Percentiles rank a stretch among this genome's conserved stretches.
Conservation (phyloP, 2,888 invertebrate species). For the Protophormia terraenovae region DNA sequence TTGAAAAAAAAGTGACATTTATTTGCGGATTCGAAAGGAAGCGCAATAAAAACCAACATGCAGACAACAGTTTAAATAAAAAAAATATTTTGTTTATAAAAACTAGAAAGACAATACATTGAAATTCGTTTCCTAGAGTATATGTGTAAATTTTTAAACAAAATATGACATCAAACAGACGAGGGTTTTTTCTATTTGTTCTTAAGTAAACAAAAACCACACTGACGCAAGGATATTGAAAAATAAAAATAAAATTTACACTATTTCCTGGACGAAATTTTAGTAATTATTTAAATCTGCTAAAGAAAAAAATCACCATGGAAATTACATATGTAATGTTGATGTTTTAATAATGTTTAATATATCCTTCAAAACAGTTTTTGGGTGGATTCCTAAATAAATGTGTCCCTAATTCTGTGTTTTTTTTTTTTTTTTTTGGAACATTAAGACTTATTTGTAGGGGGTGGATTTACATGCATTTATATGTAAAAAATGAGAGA, state of each 20-base stretch:
- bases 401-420: too few relatives aligned
- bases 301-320: not conserved
- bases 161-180: conserved; percentile 63
- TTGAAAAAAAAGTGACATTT: conserved; percentile 12
- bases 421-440: too few relatives aligned
- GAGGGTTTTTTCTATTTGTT: not conserved
- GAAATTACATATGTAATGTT: too few relatives aligned
- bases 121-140: not conserved
- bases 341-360: too few relatives aligned
- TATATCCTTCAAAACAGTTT: too few relatives aligned
- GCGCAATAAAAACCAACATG: not conserved
- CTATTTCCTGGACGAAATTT: conserved; percentile 19
- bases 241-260: conserved; percentile 15
- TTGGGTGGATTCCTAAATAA: too few relatives aligned
- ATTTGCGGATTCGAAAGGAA: conserved; percentile 3
- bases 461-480: too few relatives aligned
- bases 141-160: conserved; percentile 17
- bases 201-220: conserved; percentile 21
- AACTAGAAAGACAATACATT: not conserved
- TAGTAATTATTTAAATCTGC: too few relatives aligned
- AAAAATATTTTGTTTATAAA: too few relatives aligned
- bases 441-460: too few relatives aligned
- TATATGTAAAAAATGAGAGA: too few relatives aligned
- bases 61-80: not conserved
- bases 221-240: not conserved